Base-by-base conservation (phyloP, 2,113 vertebrate genomes). In the Promerops cafer region DNA sequence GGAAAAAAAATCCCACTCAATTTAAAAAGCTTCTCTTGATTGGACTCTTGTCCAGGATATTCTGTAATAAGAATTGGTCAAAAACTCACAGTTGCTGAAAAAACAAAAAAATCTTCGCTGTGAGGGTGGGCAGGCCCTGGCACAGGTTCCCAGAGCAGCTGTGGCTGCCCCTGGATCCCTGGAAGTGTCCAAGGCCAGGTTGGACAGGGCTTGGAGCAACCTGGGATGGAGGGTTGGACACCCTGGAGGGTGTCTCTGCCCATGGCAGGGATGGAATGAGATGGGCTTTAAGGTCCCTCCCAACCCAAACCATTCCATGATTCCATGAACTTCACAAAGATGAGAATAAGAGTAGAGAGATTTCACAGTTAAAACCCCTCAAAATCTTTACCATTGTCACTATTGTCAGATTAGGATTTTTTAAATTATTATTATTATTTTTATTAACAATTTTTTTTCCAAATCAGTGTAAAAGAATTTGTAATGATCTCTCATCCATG, bases 381-480 rank as follows among this genome's bases (percentile, higher is more conserved):
- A 10, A 65, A 83, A 88, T 7, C 16, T 78, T 64, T 75, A 21
- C 16, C 20, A 8, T 8, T 57, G 6, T 65, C 52, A 77, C 8
- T 65, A 31, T 15, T 69, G 13, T 44, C 75, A 79, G 19, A 77
- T 37, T 28, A 72, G 47, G 4, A 1, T 42, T 64, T 50, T 33
- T 23, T 1, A 17, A 59, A 28, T 21, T 40, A 75, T 39, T 86
- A 88, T 7, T 18, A 11, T 26, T 45, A 30, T 37, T 33, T 16
- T n/a, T 33, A 75, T 33, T 82, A 87, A 49, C 33, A 80, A 45
- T 70, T 65, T n/a, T 23, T 72, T 76, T 95, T 71, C n/a, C n/a
- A 90, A 82, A 94, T 56, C 47, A 87, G 4, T 82, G 63, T 83
- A 87, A 80, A 94, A 93, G 21, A 93, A 78, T 66, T 76, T 90